These are phyloP conservation scores for Andrena flavipes DNA, from an alignment of 2,888 invertebrate genomes.

Conservation along the genomic window DNA sequence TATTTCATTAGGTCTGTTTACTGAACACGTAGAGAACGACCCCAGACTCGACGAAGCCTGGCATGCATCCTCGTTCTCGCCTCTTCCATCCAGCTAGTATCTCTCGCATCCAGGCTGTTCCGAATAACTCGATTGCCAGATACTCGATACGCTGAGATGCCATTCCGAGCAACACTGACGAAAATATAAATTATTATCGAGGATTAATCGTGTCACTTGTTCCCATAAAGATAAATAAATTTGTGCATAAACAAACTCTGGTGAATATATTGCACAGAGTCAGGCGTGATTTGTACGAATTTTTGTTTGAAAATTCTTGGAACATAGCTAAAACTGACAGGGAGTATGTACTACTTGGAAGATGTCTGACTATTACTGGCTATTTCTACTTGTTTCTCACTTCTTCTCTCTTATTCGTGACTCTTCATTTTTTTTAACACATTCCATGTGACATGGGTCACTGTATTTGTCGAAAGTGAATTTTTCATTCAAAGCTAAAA, in stretches of 20 bases:
- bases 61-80: conserved; percentile 91
- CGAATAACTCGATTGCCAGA: conserved; percentile 91
- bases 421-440: too few species aligned
- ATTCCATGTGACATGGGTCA: too few species aligned
- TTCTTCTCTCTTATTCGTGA: too few species aligned
- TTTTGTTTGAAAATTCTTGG: not conserved
- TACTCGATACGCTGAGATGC: conserved; percentile 97
- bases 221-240: too few species aligned
- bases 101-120: conserved; percentile 91
- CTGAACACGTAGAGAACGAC: conserved; percentile 96
- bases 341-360: too few species aligned
- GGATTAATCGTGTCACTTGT: too few species aligned
- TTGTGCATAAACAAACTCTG: too few species aligned
- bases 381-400: too few species aligned
- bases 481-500: too few species aligned
- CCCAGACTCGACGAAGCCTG: conserved; percentile 92
- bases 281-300: not conserved
- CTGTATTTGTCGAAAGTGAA: too few species aligned
- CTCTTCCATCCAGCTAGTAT: conserved; percentile 92
- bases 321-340: not conserved
- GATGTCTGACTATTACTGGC: too few species aligned
- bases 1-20: conserved; percentile 84
- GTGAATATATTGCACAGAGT: not conserved
- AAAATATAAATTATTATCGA: too few species aligned
- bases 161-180: conserved; percentile 92